These are phyloP conservation scores for Equus quagga DNA, from an alignment of 2,113 vertebrate genomes.

Conservation along the genomic window DNA sequence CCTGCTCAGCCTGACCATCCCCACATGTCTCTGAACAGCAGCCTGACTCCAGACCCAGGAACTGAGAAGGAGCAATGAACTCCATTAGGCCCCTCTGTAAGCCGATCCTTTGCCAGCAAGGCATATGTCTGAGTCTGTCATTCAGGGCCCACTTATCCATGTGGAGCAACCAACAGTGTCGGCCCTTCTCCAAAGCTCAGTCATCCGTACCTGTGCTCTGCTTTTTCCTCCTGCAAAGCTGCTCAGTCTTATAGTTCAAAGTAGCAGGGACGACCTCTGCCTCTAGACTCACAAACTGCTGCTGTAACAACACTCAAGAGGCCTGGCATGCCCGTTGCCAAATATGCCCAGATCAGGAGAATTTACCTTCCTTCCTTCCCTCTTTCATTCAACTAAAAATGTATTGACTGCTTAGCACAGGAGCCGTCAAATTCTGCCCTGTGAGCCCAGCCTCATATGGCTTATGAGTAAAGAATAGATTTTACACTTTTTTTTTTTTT, in stretches of 20 bases:
- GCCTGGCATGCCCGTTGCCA: no score
- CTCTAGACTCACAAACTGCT: not conserved
- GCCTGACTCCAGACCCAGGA: not conserved
- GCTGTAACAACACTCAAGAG: not conserved
- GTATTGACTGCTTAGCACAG: not conserved
- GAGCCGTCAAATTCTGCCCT: not conserved
- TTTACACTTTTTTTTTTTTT: not conserved
- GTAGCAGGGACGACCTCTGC: accelerated
- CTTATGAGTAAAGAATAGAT: not conserved
- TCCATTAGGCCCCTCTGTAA: not conserved
- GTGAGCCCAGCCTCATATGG: no score
- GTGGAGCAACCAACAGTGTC: not conserved
- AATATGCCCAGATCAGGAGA: not conserved
- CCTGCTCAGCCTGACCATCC: not conserved
- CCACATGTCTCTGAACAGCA: not conserved
- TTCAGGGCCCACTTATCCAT: accelerated
- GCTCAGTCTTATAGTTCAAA: not conserved
- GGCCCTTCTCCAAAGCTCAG: not conserved
- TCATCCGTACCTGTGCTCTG: not conserved
- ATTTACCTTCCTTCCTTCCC: not conserved
- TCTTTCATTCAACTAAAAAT: not conserved
- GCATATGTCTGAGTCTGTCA: accelerated
- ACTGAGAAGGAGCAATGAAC: not conserved
- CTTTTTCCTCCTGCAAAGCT: not conserved
- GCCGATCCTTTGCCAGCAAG: no score